A percentile compares a stretch with the other conserved stretches of the same genome.
Conservation (phyloP, 2,113 vertebrate species). For the Colinus virginianus region DNA sequence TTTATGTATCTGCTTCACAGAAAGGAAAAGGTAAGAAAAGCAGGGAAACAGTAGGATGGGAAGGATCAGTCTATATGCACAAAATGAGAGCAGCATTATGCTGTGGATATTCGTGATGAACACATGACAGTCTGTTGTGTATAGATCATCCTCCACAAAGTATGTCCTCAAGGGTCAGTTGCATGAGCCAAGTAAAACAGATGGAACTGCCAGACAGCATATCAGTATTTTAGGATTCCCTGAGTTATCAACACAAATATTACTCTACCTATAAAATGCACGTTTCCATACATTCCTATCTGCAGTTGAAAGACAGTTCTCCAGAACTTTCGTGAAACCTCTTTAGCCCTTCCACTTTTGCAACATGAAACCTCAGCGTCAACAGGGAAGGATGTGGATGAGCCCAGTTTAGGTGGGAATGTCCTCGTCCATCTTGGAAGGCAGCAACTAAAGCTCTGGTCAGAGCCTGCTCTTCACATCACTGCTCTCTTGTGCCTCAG, state of each 20-base stretch:
- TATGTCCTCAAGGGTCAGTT: neutral
- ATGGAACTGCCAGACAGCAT: neutral
- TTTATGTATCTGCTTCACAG: neutral
- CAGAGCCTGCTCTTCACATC: neutral
- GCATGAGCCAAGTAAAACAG: neutral
- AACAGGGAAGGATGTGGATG: neutral
- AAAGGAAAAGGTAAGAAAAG: constrained; percentile 5
- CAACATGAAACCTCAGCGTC: neutral
- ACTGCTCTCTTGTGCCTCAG: neutral
- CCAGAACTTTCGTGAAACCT: neutral
- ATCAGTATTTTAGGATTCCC: neutral
- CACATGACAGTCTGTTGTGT: neutral
- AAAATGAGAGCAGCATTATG: neutral
- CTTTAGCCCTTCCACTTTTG: neutral
- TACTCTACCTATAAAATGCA: neutral
- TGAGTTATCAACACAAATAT: neutral
- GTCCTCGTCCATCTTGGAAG: neutral
- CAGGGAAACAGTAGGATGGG: neutral
- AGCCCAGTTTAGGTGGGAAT: neutral
- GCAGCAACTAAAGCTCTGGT: neutral
- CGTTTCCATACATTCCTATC: neutral
- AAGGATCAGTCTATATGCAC: neutral
- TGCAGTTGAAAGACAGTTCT: neutral
- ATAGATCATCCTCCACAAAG: neutral
- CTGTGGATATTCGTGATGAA: neutral